Conservation (phyloP, 1,140 invertebrate species). For the Muscidifurax raptorellus region DNA sequence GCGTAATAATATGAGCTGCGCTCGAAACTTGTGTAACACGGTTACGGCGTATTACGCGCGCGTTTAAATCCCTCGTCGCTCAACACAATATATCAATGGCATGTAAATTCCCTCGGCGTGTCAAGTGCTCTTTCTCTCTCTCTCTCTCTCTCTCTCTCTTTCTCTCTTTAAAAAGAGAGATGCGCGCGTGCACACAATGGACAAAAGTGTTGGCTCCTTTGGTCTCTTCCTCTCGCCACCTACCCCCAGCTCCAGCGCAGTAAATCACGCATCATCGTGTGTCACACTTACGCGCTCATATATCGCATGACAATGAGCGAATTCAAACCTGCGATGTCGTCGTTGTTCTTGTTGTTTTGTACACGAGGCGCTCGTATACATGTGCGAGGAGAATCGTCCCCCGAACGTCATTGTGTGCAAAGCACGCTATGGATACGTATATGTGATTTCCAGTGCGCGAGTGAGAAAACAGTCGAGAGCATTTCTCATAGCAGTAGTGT, state of each 20-base stretch:
- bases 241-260: not conserved
- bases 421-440: too few species aligned
- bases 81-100: conserved; percentile 9
- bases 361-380: not conserved
- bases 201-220: conserved; percentile 4
- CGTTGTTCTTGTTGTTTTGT: not conserved
- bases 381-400: not conserved
- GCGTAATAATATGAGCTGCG: conserved; percentile 1
- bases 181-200: conserved; percentile 22
- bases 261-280: conserved; percentile 43
- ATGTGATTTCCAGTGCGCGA: conserved; percentile 19
- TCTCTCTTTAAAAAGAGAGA: too few species aligned
- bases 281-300: conserved; percentile 9
- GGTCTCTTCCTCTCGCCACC: not conserved
- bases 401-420: conserved; percentile 47
- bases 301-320: conserved; percentile 12
- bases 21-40: not conserved
- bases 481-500: conserved; percentile 51
- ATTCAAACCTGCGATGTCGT: not conserved
- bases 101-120: conserved; percentile 2
- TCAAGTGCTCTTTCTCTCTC: conserved; percentile 6
- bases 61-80: not conserved
- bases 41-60: not conserved
- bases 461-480: conserved; percentile 42
- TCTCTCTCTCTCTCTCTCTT: too few species aligned